Percentiles rank a stretch among this genome's conserved stretches.
Evolutionary conservation across 2,113 vertebrate species (phyloP).

Genomic region (Hydrochoerus hydrochaeris): DNA sequence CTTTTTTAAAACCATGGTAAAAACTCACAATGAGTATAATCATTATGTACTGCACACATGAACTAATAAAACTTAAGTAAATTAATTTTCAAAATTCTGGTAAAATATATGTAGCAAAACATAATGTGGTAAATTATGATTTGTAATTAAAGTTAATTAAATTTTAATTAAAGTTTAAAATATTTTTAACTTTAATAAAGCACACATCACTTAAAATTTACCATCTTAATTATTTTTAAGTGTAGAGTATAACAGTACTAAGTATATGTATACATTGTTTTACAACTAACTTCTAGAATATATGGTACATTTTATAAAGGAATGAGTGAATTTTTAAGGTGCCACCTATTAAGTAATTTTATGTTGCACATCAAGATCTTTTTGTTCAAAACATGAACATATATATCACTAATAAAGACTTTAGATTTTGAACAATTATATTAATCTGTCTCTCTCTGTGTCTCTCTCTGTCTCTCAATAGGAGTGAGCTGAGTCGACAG

Average conservation of each 20-base stretch:
- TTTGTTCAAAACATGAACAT: slow-evolving; percentile 33
- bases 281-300: slow-evolving; percentile 30
- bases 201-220: not conserved
- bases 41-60: not conserved
- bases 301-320: not conserved
- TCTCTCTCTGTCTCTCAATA: slow-evolving; percentile 77
- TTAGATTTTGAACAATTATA: slow-evolving; percentile 47
- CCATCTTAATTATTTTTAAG: not conserved
- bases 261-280: not conserved
- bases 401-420: slow-evolving; percentile 36
- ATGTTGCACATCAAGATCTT: slow-evolving; percentile 23
- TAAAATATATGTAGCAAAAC: slow-evolving; percentile 37
- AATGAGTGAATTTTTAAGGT: not conserved
- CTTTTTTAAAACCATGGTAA: not conserved
- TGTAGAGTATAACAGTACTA: not conserved
- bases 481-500: slow-evolving; percentile 92
- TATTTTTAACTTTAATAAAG: slow-evolving; percentile 45
- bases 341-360: not conserved
- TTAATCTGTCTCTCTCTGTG: slow-evolving; percentile 64
- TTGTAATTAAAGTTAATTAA: too few species aligned
- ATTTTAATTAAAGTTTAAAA: too few species aligned
- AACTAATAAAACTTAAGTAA: not conserved
- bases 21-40: not conserved
- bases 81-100: not conserved
- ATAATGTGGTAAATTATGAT: not conserved